These are phyloP conservation scores for Sinocyclocheilus grahami DNA, from an alignment of 2,113 vertebrate species.

Conservation along the genomic window DNA sequence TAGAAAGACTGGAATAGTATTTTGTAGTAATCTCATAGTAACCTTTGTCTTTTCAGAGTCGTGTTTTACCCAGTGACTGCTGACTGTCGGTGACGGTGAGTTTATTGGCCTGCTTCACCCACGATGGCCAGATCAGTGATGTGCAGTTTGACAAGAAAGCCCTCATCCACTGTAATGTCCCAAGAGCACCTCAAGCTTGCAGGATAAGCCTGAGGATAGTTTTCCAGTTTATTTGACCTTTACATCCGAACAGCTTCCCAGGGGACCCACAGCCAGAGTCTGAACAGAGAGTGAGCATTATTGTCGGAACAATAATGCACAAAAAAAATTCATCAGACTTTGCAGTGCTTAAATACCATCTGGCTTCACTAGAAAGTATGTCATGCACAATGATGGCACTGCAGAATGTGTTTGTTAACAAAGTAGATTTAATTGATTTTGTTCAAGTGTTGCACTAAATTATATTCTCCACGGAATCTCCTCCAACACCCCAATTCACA, in stretches of 20 bases:
- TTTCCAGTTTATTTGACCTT: conserved; percentile 71
- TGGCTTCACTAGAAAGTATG: neutral
- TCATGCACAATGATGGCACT: neutral
- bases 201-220: conserved; percentile 74
- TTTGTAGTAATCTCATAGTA: no score
- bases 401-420: neutral
- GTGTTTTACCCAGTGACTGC: conserved; percentile 66
- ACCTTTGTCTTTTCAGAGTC: neutral
- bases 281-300: neutral
- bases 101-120: conserved; percentile 68
- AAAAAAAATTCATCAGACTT: neutral
- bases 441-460: neutral
- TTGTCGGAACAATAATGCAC: neutral
- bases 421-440: neutral
- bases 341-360: conserved; percentile 29
- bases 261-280: conserved; percentile 65
- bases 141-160: conserved; percentile 69
- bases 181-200: conserved; percentile 68
- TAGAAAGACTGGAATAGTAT: no score
- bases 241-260: conserved; percentile 63
- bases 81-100: conserved; percentile 69
- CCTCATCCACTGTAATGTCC: conserved; percentile 70
- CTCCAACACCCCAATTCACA: neutral
- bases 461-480: neutral
- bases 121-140: conserved; percentile 72